Base-by-base conservation (phyloP, 2,888 invertebrate genomes). In the Galeruca laticollis region DNA sequence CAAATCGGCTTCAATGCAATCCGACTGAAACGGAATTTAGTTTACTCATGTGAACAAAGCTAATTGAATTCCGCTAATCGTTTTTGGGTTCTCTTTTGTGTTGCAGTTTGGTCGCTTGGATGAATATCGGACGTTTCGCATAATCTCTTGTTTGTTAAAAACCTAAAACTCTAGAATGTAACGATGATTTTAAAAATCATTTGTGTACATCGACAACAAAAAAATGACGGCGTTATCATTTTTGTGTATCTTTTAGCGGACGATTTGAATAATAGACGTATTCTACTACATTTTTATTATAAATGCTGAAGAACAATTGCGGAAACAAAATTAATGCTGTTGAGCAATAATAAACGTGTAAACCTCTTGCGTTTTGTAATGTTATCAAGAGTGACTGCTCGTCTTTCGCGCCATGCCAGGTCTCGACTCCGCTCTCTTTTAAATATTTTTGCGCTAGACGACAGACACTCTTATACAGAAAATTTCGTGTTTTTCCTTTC, bases 1-100 rank as follows among this genome's bases (percentile, higher is more conserved):
- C 65, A 70, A 69, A 57, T 68, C 68, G 66, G 70, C 70, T 52
- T 64, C 63, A 60, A 52, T 60, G 40, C 61, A 59, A 49, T 35
- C 61, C 61, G 31, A 26, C 35, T 51, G 35, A 33, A n/a, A 18
- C 31, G 60, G 57, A 56, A 63, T 63, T 62, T 37, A 35, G 57
- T 68, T 43, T 56, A 57, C 49, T 59, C 68, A 52, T 59, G 69
- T 52, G 59, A 69, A 59, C 49, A 21, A 61, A 61, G 31, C 61
- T 61, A 61, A 61, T 61, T 49, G 20, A 61, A 61, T 51, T 49
- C 21, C 31, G 35, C 61, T 61, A 61, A 61, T 61, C 61, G 61
- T 61, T 51, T 56, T 43, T 40, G 26, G 26, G 13, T 21, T 40
- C 60, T 43, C 43, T 60, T 35, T 57, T 57, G 18, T 57, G 56